A percentile compares a stretch with the other conserved stretches of the same genome.
These are phyloP conservation scores for Tiliacea citrago DNA, from an alignment of 2,888 invertebrate genomes.

Conservation along the genomic window DNA sequence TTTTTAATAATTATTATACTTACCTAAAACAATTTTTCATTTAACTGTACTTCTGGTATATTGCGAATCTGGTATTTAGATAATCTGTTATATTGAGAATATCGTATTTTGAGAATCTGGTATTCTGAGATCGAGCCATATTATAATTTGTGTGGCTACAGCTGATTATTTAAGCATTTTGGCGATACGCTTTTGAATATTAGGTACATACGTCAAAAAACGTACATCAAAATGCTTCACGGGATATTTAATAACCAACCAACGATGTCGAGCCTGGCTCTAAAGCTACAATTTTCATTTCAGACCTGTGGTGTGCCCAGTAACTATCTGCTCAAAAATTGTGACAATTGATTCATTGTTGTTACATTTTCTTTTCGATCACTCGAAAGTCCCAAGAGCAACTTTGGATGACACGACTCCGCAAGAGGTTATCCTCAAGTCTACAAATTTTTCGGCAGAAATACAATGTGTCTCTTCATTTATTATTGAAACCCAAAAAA, in stretches of 20 bases:
- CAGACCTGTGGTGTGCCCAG: conserved; percentile 84
- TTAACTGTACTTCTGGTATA: too few species aligned
- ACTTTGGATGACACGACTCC: conserved; percentile 50
- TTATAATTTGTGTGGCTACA: not conserved
- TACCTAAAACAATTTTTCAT: too few species aligned
- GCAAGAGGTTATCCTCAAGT: conserved; percentile 55
- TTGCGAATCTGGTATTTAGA: too few species aligned
- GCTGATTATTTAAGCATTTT: not conserved
- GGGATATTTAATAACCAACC: not conserved
- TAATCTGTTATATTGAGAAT: too few species aligned
- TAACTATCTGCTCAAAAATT: conserved; percentile 86
- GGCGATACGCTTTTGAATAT: not conserved
- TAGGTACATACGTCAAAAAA: not conserved
- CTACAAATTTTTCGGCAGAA: conserved; percentile 54
- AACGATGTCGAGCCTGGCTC: not conserved
- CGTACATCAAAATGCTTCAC: not conserved
- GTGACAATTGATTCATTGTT: conserved; percentile 89
- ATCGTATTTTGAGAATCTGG: too few species aligned
- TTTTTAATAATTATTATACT: too few species aligned
- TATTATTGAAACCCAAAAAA: conserved; percentile 34
- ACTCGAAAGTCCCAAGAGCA: conserved; percentile 83
- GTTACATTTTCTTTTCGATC: conserved; percentile 90
- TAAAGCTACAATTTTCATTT: conserved; percentile 20
- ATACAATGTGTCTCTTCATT: conserved; percentile 65
- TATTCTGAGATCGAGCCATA: too few species aligned